A percentile compares a stretch with the other conserved stretches of the same genome.
Evolutionary conservation across 2,113 vertebrate genomes (phyloP).

Genomic region (Manacus vitellinus): DNA sequence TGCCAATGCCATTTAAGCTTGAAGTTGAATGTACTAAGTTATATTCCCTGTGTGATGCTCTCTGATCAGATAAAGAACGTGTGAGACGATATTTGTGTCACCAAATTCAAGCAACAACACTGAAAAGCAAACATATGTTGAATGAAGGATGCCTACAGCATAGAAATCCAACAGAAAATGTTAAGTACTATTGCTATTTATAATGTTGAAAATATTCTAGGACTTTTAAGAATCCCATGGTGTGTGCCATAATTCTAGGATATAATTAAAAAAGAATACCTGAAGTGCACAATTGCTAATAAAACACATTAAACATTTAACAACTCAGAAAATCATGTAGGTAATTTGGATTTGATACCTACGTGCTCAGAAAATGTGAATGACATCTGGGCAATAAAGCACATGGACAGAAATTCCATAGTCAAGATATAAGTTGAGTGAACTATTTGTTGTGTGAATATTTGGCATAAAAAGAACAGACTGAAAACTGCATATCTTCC

Average conservation of each 20-base stretch:
- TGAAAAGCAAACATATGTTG: neutral
- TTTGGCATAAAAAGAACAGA: neutral
- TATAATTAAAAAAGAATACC: neutral
- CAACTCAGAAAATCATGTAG: neutral
- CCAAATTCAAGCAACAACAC: neutral
- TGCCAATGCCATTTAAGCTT: neutral
- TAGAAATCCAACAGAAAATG: neutral
- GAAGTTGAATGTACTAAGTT: neutral
- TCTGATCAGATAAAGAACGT: neutral
- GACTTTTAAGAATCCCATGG: neutral
- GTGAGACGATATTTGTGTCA: neutral
- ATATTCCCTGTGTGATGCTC: neutral
- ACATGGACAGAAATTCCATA: neutral
- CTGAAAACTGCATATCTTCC: neutral
- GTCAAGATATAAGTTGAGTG: neutral
- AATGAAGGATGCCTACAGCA: neutral
- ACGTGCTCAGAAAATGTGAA: neutral
- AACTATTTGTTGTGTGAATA: neutral
- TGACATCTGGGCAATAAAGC: neutral
- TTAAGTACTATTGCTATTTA: neutral
- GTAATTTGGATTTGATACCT: neutral
- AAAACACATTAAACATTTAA: neutral
- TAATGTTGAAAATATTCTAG: neutral
- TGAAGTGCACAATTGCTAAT: neutral
- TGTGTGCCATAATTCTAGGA: neutral